Conservation (phyloP, 2,888 invertebrate genomes). For the Hanleya hanleyi region DNA sequence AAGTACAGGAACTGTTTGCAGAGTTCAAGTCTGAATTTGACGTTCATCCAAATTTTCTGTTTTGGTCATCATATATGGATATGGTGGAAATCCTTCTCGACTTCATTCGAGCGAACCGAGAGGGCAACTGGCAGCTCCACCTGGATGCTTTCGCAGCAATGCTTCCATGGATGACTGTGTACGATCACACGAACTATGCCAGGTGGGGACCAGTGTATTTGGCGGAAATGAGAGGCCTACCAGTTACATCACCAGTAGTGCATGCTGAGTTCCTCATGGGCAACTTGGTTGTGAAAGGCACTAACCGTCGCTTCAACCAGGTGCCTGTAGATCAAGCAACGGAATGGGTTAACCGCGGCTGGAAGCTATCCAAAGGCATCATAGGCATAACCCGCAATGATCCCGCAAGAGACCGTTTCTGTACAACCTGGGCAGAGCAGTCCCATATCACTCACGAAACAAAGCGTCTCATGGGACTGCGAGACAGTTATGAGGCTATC, state of each 20-base stretch:
- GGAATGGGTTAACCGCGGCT: constrained; percentile 29
- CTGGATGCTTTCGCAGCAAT: constrained; percentile 28
- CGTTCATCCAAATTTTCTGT: not conserved
- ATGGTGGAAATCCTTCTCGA: too few relatives aligned
- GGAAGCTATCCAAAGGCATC: constrained; percentile 25
- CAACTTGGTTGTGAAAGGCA: constrained; percentile 28
- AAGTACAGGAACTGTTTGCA: not conserved
- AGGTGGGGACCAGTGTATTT: constrained; percentile 38
- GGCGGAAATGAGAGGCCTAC: constrained; percentile 24
- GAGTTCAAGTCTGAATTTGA: not conserved
- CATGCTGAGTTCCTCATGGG: constrained; percentile 26
- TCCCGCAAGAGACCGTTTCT: constrained; percentile 26
- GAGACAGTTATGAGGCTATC: not conserved
- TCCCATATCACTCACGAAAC: constrained; percentile 16
- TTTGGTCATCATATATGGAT: constrained; percentile 7
- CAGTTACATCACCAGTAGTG: constrained; percentile 17
- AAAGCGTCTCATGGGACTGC: not conserved
- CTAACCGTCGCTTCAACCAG: constrained; percentile 29
- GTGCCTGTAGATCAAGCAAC: constrained; percentile 32
- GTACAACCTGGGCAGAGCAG: constrained; percentile 22
- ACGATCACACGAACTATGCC: constrained; percentile 34
- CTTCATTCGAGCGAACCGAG: constrained; percentile 29
- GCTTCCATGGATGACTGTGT: constrained; percentile 30
- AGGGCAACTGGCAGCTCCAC: constrained; percentile 33
- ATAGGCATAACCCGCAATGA: constrained; percentile 33